A percentile compares a stretch with the other conserved stretches of the same genome.
Conservation (phyloP, 2,888 invertebrate genomes). For the Leucophenga montana region DNA sequence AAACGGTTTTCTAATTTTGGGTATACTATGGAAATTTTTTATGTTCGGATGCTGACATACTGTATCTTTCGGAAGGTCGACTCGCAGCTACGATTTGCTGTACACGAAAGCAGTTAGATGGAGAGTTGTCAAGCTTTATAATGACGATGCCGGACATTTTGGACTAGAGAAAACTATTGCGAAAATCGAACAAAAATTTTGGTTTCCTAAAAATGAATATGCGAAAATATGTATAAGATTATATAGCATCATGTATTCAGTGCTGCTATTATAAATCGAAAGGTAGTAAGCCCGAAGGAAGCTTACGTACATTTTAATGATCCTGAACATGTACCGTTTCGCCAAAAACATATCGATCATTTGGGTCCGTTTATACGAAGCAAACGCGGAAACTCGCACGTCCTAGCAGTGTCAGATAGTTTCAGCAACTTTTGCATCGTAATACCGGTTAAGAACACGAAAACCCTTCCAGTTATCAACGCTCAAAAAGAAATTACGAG, state of each 20-base stretch:
- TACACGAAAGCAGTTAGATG: background rate
- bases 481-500: constrained; percentile 21
- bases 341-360: constrained; percentile 34
- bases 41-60: too few species aligned
- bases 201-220: too few species aligned
- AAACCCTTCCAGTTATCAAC: constrained; percentile 30
- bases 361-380: constrained; percentile 34
- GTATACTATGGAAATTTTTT: too few species aligned
- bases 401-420: constrained; percentile 32
- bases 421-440: constrained; percentile 34
- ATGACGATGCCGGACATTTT: constrained; percentile 43
- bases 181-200: constrained; percentile 33
- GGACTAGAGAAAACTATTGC: constrained; percentile 39
- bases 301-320: constrained; percentile 24
- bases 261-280: constrained; percentile 22
- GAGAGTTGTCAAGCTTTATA: constrained; percentile 25
- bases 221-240: constrained; percentile 24
- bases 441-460: constrained; percentile 26
- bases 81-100: background rate
- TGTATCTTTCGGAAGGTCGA: background rate
- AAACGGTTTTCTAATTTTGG: too few species aligned
- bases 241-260: constrained; percentile 5
- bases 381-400: constrained; percentile 26
- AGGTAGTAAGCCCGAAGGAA: constrained; percentile 29
- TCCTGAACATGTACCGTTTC: constrained; percentile 35